Percentiles rank a stretch among this genome's conserved stretches.
Evolutionary conservation across 1,140 invertebrate genomes (phyloP).

Genomic region (Hyles vespertilio): DNA sequence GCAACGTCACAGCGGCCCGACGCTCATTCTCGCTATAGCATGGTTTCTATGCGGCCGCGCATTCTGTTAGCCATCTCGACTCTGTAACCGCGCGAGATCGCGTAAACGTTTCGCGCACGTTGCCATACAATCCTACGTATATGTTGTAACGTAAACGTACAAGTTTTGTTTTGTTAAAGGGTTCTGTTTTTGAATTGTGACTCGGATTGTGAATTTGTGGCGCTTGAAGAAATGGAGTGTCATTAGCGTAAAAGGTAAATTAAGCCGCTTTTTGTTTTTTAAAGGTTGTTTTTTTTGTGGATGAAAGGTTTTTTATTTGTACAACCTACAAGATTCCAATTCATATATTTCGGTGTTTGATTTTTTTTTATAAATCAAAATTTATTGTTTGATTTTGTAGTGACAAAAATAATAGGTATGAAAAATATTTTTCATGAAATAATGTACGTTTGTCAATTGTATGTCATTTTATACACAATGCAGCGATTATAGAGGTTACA

Average conservation of each 20-base stretch:
- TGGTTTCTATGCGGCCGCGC: slow-evolving; percentile 42
- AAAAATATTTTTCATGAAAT: too few species aligned
- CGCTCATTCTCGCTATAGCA: slow-evolving; percentile 56
- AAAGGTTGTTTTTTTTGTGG: too few species aligned
- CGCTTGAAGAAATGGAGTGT: slow-evolving; percentile 43
- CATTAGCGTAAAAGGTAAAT: slow-evolving; percentile 44
- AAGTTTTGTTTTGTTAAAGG: slow-evolving; percentile 21
- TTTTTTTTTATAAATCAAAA: too few species aligned
- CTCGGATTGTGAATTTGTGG: slow-evolving; percentile 31
- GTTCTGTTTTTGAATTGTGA: slow-evolving; percentile 28
- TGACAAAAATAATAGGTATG: too few species aligned
- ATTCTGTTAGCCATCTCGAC: slow-evolving; percentile 18
- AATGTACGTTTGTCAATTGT: too few species aligned
- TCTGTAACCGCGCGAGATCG: slow-evolving; percentile 24
- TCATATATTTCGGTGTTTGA: too few species aligned
- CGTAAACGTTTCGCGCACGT: slow-evolving; percentile 23
- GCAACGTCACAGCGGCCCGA: slow-evolving; percentile 38
- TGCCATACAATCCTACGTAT: not conserved
- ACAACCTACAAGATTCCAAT: too few species aligned
- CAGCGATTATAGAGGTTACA: too few species aligned
- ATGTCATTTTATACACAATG: too few species aligned
- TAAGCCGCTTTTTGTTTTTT: slow-evolving; percentile 19
- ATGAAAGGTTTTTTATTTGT: too few species aligned
- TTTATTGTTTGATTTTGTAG: too few species aligned
- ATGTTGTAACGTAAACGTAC: slow-evolving; percentile 25